phyloP scores from a whole-genome alignment of 2,113 vertebrate species.

The Canis aureus region DNA sequence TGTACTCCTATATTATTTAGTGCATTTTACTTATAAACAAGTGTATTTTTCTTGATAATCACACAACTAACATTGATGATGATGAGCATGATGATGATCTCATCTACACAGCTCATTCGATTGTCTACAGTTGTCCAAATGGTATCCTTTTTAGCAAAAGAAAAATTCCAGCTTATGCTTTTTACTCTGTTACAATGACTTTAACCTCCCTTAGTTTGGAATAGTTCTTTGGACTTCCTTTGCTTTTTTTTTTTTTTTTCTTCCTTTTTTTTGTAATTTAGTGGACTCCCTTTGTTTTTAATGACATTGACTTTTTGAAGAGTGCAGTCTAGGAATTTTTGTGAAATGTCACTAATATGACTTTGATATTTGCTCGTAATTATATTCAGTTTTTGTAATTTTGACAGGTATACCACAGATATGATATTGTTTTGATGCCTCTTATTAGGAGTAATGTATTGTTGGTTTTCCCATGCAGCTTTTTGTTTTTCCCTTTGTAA shows the following conservation, averaged over 20 bases:
- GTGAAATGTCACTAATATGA: background rate
- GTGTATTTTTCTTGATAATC: background rate
- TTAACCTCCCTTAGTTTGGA: background rate
- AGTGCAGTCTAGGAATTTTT: background rate
- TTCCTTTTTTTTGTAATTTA: too few species aligned
- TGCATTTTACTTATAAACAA: conserved; percentile 25
- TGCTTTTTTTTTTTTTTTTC: background rate
- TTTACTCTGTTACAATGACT: background rate
- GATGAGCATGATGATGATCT: background rate
- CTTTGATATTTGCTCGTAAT: background rate
- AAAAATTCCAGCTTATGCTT: background rate
- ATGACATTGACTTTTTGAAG: conserved; percentile 21
- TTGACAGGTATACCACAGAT: background rate
- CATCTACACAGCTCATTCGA: background rate
- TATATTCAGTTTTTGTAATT: background rate
- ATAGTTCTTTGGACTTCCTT: background rate
- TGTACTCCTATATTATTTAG: background rate
- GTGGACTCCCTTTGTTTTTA: background rate
- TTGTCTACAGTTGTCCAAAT: background rate
- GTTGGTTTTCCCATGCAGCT: background rate
- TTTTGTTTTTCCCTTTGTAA: background rate
- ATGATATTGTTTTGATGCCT: background rate
- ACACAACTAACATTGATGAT: background rate
- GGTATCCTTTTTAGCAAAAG: conserved; percentile 35
- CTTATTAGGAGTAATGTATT: background rate